Evolutionary conservation across 2,888 invertebrate species (phyloP), one percentile per base, ranked within the genome.

Genomic region (Falcaria lacertinaria): DNA sequence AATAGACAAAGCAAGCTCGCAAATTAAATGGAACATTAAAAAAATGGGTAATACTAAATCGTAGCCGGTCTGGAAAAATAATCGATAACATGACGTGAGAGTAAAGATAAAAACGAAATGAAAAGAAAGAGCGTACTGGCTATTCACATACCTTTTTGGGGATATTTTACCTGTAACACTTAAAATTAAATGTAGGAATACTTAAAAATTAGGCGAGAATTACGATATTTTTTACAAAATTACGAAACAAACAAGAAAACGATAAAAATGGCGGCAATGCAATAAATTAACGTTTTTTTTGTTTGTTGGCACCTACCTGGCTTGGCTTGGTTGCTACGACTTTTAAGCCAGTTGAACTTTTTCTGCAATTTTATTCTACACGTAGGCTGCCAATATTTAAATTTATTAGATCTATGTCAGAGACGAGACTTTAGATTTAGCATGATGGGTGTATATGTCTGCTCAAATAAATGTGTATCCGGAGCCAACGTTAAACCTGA

Each of bases 181-280:
- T 5, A 11, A 11, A 28, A 2, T 28, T 28, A 15, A 33, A 14
- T 33, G 14, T 33, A 33, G 5, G n/a, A 4, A 14, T 15, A 14
- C 4, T 33, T 14, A 33, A 14, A 14, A 28, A 28, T 28, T 28
- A 28, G 3, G 28, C 11, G 8, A 11, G 8, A 11, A 11, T 2
- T 7, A 3, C 11, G 11, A 11, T 7, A 28, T 11, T 28, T 28
- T 11, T 45, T 42, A 28, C 39, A 46, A n/a, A 47, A 43, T 56
- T 55, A 54, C 50, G 48, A 55, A 60, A 63, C 54, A 28, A 28
- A 28, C 28, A 28, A 28, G 28, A 66, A 66, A 67, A 70, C 59
- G 65, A 70, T 63, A 74, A 79, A 80, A 81, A 83, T 83, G 83
- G 83, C 83, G 82, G 80, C 74, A 80, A 77, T 66, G 63, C 14